These are phyloP conservation scores for Reinhardtius hippoglossoides DNA, from an alignment of 2,113 vertebrate genomes.

Conservation along the genomic window DNA sequence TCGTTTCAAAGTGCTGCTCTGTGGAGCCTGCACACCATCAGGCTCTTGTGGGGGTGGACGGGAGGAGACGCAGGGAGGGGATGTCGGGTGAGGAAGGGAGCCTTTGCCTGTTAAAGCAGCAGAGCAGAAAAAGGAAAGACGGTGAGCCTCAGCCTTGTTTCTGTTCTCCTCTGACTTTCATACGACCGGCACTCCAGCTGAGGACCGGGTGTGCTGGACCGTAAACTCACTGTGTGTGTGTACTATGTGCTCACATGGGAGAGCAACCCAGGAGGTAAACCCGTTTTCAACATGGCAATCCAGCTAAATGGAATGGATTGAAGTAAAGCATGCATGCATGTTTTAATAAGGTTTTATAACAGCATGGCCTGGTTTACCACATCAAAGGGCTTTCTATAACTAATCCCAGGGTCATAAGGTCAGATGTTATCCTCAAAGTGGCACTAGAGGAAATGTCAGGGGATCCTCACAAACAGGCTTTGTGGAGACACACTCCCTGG, in stretches of 20 bases:
- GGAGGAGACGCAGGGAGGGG: neutral
- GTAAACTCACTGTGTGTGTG: neutral
- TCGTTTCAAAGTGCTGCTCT: constrained; percentile 70
- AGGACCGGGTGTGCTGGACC: neutral
- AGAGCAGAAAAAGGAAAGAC: constrained; percentile 57
- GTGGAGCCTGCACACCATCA: constrained; percentile 70
- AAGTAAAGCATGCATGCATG: too few species aligned
- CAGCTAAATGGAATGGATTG: too few species aligned
- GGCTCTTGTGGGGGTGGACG: constrained; percentile 61
- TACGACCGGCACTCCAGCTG: constrained; percentile 3
- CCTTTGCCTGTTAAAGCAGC: constrained; percentile 64
- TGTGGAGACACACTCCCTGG: too few species aligned
- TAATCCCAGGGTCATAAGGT: neutral
- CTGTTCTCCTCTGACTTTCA: constrained; percentile 18
- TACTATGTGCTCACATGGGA: neutral
- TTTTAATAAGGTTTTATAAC: too few species aligned
- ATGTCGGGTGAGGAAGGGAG: neutral
- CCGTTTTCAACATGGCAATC: too few species aligned
- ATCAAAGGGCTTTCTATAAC: too few species aligned
- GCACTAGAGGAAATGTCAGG: too few species aligned
- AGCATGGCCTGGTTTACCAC: too few species aligned
- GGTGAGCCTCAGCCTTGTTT: constrained; percentile 30
- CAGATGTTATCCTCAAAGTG: neutral
- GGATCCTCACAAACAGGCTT: too few species aligned
- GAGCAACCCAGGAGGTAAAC: too few species aligned